These are phyloP conservation scores for Esox lucius DNA, from an alignment of 2,797 vertebrate genomes.

Conservation along the genomic window DNA sequence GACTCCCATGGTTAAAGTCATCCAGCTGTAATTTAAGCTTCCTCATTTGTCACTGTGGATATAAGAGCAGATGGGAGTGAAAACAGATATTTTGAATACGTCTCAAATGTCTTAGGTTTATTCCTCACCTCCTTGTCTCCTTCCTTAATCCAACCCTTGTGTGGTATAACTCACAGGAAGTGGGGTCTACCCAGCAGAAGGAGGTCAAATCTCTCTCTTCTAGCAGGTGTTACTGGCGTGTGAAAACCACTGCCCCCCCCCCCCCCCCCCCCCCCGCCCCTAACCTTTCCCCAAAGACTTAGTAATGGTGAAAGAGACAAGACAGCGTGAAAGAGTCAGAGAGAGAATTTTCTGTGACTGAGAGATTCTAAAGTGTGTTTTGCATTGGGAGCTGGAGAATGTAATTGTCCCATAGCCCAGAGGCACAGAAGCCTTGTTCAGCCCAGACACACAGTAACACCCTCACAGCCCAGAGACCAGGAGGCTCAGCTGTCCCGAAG, in stretches of 20 bases:
- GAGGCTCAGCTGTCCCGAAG: slow-evolving; percentile 69
- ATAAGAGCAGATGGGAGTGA: background rate
- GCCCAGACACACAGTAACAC: slow-evolving; percentile 49
- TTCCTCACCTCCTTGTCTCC: background rate
- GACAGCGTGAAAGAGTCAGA: slow-evolving; percentile 45
- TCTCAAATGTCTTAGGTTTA: background rate
- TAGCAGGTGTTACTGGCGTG: background rate
- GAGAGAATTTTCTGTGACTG: slow-evolving; percentile 7
- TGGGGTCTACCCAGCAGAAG: background rate
- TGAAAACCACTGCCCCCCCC: slow-evolving; percentile 20
- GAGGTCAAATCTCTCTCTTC: background rate
- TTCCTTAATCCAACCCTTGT: background rate
- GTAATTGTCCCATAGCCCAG: slow-evolving; percentile 70
- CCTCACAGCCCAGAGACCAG: slow-evolving; percentile 68
- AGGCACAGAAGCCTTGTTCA: slow-evolving; percentile 68
- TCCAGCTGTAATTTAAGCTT: background rate
- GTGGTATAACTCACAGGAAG: background rate
- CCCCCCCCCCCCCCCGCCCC: too few relatives aligned
- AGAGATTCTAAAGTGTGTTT: too few relatives aligned
- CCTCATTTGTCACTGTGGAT: background rate
- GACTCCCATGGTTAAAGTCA: slow-evolving; percentile 12
- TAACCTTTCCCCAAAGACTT: slow-evolving; percentile 27
- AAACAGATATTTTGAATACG: background rate
- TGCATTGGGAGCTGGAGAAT: slow-evolving; percentile 68
- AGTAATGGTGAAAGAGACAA: slow-evolving; percentile 37